phyloP scores from a whole-genome alignment of 2,888 invertebrate genomes.

The Phania funesta region DNA sequence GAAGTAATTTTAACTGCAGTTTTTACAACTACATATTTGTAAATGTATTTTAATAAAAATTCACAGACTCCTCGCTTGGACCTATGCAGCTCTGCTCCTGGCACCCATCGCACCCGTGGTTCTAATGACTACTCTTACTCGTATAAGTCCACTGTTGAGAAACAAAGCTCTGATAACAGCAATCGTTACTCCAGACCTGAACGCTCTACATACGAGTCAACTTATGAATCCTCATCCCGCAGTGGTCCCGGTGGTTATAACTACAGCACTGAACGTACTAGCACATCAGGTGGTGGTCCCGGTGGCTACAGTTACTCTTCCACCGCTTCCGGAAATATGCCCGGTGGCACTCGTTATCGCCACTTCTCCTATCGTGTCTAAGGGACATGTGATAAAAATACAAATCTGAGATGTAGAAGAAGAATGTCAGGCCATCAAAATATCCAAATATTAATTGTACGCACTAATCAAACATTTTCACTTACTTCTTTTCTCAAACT shows the following conservation, averaged over 20 bases:
- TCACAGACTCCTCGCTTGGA: constrained; percentile 94
- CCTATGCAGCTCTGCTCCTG: constrained; percentile 89
- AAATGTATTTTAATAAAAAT: constrained; percentile 69
- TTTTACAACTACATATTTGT: constrained; percentile 15
- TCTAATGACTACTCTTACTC: constrained; percentile 93
- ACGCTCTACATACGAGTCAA: constrained; percentile 85
- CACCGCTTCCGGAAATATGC: constrained; percentile 88
- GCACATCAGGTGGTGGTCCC: constrained; percentile 87
- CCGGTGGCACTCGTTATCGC: constrained; percentile 90
- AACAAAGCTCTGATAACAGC: constrained; percentile 81
- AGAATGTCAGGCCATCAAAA: not conserved
- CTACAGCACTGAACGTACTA: constrained; percentile 88
- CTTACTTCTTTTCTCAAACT: not conserved
- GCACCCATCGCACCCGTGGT: constrained; percentile 84
- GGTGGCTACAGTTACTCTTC: constrained; percentile 93
- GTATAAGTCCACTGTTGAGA: constrained; percentile 85
- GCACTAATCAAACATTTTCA: constrained; percentile 21
- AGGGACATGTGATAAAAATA: constrained; percentile 69
- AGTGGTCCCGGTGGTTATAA: constrained; percentile 88
- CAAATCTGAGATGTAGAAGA: not conserved
- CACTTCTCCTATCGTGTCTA: constrained; percentile 94
- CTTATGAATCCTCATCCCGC: constrained; percentile 85
- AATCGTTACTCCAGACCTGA: constrained; percentile 84
- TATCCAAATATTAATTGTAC: not conserved
- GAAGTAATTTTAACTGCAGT: not conserved